phyloP scores from a whole-genome alignment of 2,888 invertebrate species.

The Philonicus albiceps region DNA sequence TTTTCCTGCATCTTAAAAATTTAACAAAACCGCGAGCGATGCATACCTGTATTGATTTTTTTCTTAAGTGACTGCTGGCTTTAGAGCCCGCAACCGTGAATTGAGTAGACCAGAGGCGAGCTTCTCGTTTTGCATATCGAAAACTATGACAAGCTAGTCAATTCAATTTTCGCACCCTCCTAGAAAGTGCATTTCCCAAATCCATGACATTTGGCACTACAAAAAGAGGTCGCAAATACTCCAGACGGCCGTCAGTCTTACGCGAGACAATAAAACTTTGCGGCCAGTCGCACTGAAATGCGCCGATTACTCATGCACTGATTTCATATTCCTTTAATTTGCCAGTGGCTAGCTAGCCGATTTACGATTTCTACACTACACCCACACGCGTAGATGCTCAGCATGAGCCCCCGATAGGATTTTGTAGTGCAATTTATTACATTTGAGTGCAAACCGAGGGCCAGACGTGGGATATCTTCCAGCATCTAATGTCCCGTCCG shows the following conservation, averaged over 20 bases:
- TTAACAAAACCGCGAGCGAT: neutral
- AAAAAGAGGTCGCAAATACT: neutral
- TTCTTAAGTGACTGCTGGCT: neutral
- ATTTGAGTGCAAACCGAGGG: neutral
- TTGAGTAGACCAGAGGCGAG: neutral
- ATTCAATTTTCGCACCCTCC: neutral
- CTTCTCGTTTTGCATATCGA: neutral
- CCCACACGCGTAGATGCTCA: slow-evolving; percentile 20
- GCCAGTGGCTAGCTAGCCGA: neutral
- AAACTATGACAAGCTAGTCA: neutral
- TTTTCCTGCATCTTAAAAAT: neutral
- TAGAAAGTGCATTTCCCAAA: neutral
- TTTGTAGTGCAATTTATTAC: slow-evolving; percentile 1
- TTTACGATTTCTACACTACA: slow-evolving; percentile 25
- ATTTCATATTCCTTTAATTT: neutral
- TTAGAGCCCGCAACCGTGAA: neutral
- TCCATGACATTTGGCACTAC: neutral
- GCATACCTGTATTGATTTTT: slow-evolving; percentile 36
- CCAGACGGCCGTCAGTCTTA: neutral
- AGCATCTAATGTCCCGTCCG: neutral
- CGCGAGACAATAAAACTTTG: neutral
- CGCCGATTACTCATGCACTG: slow-evolving; percentile 22
- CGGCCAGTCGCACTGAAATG: neutral
- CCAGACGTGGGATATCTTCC: neutral
- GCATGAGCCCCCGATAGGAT: neutral